These are phyloP conservation scores for Diceros bicornis DNA, from an alignment of 2,797 vertebrate species.

Conservation along the genomic window DNA sequence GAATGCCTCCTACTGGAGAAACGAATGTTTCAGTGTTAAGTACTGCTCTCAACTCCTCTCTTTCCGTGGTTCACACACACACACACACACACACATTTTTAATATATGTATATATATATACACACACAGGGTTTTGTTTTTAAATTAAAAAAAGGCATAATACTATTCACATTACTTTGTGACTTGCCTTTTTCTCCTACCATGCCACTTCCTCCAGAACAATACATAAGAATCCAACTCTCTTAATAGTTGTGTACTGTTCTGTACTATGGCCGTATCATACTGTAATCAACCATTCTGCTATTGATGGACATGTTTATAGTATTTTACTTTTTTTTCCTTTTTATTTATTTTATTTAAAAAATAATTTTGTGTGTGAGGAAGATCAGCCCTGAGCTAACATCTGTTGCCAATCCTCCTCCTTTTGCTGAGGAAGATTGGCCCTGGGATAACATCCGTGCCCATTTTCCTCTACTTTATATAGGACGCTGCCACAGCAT, in stretches of 20 bases:
- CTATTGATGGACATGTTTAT: neutral
- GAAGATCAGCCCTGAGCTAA: too few species aligned
- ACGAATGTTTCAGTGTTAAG: neutral
- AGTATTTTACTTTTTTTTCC: neutral
- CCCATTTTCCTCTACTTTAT: too few species aligned
- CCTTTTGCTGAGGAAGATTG: too few species aligned
- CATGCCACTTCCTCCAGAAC: neutral
- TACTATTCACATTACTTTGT: neutral
- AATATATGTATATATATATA: neutral
- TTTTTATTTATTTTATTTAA: too few species aligned
- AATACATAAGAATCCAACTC: neutral
- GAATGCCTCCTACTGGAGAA: neutral
- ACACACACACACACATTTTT: neutral
- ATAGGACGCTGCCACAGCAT: too few species aligned
- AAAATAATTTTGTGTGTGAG: too few species aligned
- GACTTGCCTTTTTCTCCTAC: neutral
- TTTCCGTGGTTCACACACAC: neutral
- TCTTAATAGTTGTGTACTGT: neutral
- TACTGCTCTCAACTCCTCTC: too few species aligned
- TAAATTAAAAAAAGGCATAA: neutral
- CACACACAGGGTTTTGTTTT: neutral
- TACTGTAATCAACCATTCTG: neutral
- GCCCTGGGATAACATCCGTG: too few species aligned
- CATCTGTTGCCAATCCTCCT: too few species aligned
- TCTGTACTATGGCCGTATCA: neutral